Conservation (phyloP, 2,797 vertebrate species). For the Emydoidea blandingii region DNA sequence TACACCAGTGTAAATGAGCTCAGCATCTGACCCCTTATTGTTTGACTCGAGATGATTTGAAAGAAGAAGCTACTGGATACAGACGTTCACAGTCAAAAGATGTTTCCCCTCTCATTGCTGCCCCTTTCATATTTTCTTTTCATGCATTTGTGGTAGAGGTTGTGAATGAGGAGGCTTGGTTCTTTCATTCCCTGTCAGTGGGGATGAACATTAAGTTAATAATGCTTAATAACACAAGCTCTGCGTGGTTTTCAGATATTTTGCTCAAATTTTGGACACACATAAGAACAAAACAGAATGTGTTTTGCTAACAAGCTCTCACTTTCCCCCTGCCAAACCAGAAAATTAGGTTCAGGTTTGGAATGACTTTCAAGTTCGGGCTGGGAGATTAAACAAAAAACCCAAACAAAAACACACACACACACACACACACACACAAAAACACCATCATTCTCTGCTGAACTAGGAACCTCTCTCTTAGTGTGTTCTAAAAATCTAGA, state of each 20-base stretch:
- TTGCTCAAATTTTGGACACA: neutral
- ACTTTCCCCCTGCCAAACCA: neutral
- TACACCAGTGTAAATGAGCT: neutral
- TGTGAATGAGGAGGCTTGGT: neutral
- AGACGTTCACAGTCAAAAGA: slow-evolving; percentile 8
- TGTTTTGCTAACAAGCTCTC: neutral
- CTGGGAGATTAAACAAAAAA: neutral
- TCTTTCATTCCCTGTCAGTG: neutral
- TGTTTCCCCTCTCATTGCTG: neutral
- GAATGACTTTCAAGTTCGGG: neutral
- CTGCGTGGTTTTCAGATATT: neutral
- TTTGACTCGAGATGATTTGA: neutral
- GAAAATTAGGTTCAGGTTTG: neutral
- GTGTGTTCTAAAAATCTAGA: neutral
- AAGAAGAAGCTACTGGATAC: neutral
- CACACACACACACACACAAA: neutral
- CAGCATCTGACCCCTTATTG: neutral
- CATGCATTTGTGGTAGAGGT: neutral
- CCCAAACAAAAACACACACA: neutral
- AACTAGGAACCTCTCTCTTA: neutral
- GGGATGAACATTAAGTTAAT: neutral
- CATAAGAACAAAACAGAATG: neutral
- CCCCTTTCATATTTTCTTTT: neutral
- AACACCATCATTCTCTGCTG: neutral
- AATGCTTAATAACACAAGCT: neutral